These are phyloP conservation scores for Pachydiplax longipennis DNA, from an alignment of 2,888 invertebrate genomes.

Conservation along the genomic window DNA sequence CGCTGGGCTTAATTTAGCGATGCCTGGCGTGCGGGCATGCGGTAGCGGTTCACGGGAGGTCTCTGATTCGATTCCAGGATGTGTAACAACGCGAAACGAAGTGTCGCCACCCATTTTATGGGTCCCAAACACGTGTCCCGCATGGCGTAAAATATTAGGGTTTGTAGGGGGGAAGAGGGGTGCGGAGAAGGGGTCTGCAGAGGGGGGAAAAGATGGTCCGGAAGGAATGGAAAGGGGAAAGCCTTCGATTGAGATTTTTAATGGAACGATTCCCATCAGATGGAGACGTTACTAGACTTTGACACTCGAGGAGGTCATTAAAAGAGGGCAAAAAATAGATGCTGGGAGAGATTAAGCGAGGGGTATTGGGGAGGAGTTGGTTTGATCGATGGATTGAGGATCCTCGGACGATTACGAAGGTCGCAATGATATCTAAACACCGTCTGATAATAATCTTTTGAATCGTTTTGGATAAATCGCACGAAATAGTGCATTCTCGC, in stretches of 20 bases:
- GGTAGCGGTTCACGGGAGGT: not conserved
- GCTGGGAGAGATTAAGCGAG: not conserved
- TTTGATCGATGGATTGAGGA: too few relatives aligned
- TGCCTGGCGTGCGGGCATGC: not conserved
- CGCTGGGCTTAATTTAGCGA: not conserved
- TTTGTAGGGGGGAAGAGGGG: not conserved
- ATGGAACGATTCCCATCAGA: not conserved
- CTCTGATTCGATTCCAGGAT: slow-evolving; percentile 30
- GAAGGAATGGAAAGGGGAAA: not conserved
- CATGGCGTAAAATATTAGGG: slow-evolving; percentile 27
- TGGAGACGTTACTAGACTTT: not conserved
- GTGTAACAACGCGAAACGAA: slow-evolving; percentile 36
- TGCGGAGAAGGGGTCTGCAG: not conserved
- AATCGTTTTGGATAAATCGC: too few relatives aligned
- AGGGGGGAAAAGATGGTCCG: not conserved
- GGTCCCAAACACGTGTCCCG: slow-evolving; percentile 19
- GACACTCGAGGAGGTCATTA: not conserved
- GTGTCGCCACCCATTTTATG: slow-evolving; percentile 38
- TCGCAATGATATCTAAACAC: too few relatives aligned
- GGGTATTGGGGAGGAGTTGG: too few relatives aligned
- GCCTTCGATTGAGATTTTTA: not conserved
- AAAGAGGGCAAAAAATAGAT: not conserved
- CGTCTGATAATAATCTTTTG: too few relatives aligned
- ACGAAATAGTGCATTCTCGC: too few relatives aligned
- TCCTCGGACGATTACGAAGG: too few relatives aligned